A percentile compares a stretch with the other conserved stretches of the same genome.
Conservation (phyloP, 2,888 invertebrate species). For the Trachelus iudaicus region DNA sequence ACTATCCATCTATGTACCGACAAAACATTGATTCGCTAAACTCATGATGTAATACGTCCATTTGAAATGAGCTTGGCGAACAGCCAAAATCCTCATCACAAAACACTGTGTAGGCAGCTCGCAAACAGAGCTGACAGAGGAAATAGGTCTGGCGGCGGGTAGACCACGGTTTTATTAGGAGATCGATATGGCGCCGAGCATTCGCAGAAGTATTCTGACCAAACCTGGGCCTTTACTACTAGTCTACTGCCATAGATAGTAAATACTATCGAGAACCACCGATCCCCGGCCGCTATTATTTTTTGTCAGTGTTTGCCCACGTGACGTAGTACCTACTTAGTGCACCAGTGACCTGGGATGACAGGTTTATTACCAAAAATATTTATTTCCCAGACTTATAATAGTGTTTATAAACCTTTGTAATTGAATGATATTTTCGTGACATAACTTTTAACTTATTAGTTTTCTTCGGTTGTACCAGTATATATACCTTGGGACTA, state of each 20-base stretch:
- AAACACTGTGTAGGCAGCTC: conserved; percentile 53
- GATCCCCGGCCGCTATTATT: not conserved
- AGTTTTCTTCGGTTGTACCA: not conserved
- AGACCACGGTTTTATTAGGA: conserved; percentile 48
- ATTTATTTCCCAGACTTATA: not conserved
- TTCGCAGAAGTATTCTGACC: not conserved
- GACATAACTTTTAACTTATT: not conserved
- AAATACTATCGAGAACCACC: not conserved
- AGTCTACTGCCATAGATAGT: not conserved
- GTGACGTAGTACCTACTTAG: not conserved
- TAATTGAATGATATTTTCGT: not conserved
- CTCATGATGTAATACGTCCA: conserved; percentile 62
- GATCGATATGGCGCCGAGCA: conserved; percentile 46
- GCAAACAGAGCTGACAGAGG: conserved; percentile 56
- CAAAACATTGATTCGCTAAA: conserved; percentile 62
- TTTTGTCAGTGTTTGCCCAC: not conserved
- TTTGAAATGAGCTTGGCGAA: conserved; percentile 61
- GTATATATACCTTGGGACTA: not conserved
- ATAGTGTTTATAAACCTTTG: not conserved
- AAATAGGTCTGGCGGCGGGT: conserved; percentile 54
- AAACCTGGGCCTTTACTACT: not conserved
- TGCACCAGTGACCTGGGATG: not conserved
- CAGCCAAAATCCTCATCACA: conserved; percentile 56
- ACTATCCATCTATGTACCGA: conserved; percentile 34
- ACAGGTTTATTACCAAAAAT: not conserved